Evolutionary conservation across 2,888 invertebrate species (phyloP).

Genomic region (Parnassius smintheus): DNA sequence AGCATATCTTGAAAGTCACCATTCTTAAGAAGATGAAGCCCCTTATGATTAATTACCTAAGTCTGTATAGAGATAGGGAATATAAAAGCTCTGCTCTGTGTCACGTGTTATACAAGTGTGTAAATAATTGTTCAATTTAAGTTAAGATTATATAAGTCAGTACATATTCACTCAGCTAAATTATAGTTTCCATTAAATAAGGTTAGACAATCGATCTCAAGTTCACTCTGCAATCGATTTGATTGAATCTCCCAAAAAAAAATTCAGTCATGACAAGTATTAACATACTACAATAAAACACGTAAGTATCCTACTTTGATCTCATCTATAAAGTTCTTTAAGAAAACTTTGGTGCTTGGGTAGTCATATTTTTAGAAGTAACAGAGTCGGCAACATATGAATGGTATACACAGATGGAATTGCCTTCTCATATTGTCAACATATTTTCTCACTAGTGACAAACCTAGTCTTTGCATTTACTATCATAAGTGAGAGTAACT

Average conservation of each 20-base stretch:
- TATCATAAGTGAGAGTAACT: slow-evolving; percentile 27
- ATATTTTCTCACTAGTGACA: slow-evolving; percentile 1
- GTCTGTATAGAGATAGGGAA: too few species aligned
- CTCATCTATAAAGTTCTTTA: slow-evolving; percentile 51
- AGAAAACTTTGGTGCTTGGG: slow-evolving; percentile 58
- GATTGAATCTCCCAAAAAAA: slow-evolving; percentile 14
- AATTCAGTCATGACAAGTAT: slow-evolving; percentile 13
- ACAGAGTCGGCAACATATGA: slow-evolving; percentile 2
- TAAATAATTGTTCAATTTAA: slow-evolving; percentile 20
- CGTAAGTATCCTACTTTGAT: slow-evolving; percentile 54
- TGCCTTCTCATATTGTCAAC: neutral
- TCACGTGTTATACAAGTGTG: slow-evolving; percentile 21
- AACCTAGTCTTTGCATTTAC: slow-evolving; percentile 56
- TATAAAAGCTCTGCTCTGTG: slow-evolving; percentile 18
- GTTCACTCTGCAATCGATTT: neutral
- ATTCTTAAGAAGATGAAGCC: too few species aligned
- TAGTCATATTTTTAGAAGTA: slow-evolving; percentile 44
- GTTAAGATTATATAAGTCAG: slow-evolving; percentile 38
- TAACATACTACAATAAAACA: slow-evolving; percentile 15
- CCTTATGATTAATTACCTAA: too few species aligned
- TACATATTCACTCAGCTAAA: slow-evolving; percentile 39
- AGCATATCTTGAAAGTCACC: slow-evolving; percentile 24
- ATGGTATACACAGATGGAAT: neutral
- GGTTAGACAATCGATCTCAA: slow-evolving; percentile 46
- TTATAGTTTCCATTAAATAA: slow-evolving; percentile 30